phyloP scores from a whole-genome alignment of 2,113 vertebrate genomes.

The Mystacornis crossleyi region DNA sequence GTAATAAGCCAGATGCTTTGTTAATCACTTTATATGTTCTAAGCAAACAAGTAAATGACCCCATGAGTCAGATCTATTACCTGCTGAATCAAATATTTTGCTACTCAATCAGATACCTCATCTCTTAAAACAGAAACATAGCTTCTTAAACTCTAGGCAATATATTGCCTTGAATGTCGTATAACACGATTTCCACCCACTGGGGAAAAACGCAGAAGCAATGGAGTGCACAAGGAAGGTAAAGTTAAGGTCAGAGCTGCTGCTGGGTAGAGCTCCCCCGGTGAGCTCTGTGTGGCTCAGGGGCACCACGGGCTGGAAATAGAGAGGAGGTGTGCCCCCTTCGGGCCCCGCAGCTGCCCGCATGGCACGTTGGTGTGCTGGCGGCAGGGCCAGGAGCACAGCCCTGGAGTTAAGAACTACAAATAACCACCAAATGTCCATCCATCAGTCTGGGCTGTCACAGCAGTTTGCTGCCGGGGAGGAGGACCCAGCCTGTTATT shows the following conservation, averaged over 20 bases:
- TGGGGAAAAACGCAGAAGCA: neutral
- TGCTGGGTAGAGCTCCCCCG: neutral
- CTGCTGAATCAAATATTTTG: neutral
- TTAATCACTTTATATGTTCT: neutral
- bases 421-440: neutral
- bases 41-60: neutral
- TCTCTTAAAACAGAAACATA: neutral
- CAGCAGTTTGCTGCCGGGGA: neutral
- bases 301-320: neutral
- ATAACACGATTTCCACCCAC: neutral
- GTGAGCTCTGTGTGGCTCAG: neutral
- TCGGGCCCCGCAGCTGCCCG: neutral
- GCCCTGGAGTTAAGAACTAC: neutral
- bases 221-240: neutral
- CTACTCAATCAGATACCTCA: neutral
- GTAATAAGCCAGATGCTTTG: neutral
- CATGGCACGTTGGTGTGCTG: rapidly evolving
- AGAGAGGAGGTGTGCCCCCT: neutral
- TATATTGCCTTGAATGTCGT: neutral
- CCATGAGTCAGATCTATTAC: neutral
- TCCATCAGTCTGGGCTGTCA: neutral
- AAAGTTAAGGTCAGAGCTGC: neutral
- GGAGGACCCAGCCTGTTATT: neutral
- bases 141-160: neutral
- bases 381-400: neutral